A percentile compares a stretch with the other conserved stretches of the same genome.
phyloP scores from a whole-genome alignment of 2,888 invertebrate genomes.

The Diabrotica balteata region DNA sequence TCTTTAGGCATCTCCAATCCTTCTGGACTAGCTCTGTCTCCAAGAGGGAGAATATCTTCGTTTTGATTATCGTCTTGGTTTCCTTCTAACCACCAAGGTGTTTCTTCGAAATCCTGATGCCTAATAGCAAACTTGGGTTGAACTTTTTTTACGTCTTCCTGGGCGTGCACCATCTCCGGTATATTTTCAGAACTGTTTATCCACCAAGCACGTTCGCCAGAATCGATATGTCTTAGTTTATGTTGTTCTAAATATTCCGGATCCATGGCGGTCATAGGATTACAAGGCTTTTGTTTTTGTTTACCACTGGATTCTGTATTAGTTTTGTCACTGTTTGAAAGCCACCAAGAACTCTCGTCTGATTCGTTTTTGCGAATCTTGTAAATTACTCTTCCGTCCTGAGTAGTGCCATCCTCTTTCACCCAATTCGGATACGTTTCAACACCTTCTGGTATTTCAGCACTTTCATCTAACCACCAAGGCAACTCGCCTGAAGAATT shows the following conservation, averaged over 20 bases:
- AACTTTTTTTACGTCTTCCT: slow-evolving; percentile 34
- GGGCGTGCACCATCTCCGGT: slow-evolving; percentile 48
- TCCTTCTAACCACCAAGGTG: slow-evolving; percentile 65
- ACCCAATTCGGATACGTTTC: slow-evolving; percentile 55
- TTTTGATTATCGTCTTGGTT: slow-evolving; percentile 61
- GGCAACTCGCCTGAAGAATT: slow-evolving; percentile 65
- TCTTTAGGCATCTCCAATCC: slow-evolving; percentile 67
- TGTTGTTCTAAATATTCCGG: slow-evolving; percentile 64
- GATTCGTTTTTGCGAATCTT: slow-evolving; percentile 45
- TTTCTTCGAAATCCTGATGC: slow-evolving; percentile 63
- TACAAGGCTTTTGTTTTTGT: slow-evolving; percentile 24
- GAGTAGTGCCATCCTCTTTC: slow-evolving; percentile 44
- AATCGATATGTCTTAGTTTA: slow-evolving; percentile 70
- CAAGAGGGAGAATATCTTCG: slow-evolving; percentile 64
- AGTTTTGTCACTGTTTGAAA: slow-evolving; percentile 45
- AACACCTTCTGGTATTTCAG: slow-evolving; percentile 72
- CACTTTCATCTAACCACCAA: slow-evolving; percentile 76
- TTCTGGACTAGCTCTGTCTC: slow-evolving; percentile 82
- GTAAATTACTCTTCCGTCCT: slow-evolving; percentile 37
- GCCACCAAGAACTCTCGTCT: slow-evolving; percentile 47
- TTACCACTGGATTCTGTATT: slow-evolving; percentile 24
- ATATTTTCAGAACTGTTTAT: slow-evolving; percentile 62
- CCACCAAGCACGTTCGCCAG: slow-evolving; percentile 77
- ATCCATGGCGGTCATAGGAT: slow-evolving; percentile 58
- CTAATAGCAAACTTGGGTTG: slow-evolving; percentile 53